phyloP scores from a whole-genome alignment of 2,113 vertebrate species.

The Leptosomus discolor region DNA sequence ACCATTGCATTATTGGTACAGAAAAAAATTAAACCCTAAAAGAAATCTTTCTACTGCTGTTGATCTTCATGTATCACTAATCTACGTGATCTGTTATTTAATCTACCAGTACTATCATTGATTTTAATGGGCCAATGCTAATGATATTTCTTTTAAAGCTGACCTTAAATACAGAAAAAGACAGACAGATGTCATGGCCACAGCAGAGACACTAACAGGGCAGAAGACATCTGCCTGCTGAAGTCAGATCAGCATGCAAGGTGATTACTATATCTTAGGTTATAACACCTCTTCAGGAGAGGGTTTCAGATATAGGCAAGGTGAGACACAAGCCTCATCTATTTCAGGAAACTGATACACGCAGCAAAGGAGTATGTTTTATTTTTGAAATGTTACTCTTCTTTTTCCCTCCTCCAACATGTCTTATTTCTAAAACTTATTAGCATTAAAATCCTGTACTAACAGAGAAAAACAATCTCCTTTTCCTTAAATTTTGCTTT shows the following conservation, averaged over 20 bases:
- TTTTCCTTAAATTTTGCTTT: not conserved
- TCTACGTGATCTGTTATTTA: not conserved
- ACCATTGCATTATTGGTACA: not conserved
- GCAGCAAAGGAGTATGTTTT: not conserved
- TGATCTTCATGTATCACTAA: not conserved
- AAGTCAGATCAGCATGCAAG: not conserved
- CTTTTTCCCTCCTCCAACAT: not conserved
- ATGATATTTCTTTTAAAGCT: not conserved
- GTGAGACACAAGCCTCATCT: not conserved
- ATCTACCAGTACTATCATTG: not conserved
- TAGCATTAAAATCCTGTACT: not conserved
- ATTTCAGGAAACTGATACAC: not conserved
- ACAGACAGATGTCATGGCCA: not conserved
- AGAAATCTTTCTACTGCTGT: not conserved
- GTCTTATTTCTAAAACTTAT: not conserved
- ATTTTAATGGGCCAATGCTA: not conserved
- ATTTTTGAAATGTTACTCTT: not conserved
- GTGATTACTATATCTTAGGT: not conserved
- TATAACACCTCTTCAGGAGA: not conserved
- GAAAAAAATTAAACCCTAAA: not conserved
- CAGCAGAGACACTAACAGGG: not conserved
- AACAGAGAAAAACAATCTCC: not conserved
- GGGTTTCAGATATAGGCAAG: not conserved
- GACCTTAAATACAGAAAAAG: not conserved
- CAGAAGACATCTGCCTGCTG: not conserved